Evolutionary conservation across 2,888 invertebrate genomes (phyloP).

Genomic region (Dasysyrphus tricinctus): DNA sequence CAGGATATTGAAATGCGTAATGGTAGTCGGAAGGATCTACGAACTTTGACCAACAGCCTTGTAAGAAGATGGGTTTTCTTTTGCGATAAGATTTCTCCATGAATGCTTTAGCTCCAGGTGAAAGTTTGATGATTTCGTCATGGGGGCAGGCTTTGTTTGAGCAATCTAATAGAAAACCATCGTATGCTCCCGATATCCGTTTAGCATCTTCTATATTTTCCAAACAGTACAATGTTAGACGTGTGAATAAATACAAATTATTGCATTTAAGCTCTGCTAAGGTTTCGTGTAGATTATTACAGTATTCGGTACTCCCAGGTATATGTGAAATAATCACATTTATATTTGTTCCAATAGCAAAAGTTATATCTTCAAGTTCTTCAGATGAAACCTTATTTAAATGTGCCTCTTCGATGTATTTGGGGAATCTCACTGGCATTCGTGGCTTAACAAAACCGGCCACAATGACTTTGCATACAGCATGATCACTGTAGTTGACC

Average conservation of each 20-base stretch:
- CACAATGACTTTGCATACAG: conserved; percentile 78
- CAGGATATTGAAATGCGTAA: conserved; percentile 80
- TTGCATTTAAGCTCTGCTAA: conserved; percentile 77
- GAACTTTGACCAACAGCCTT: conserved; percentile 74
- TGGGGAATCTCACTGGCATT: conserved; percentile 79
- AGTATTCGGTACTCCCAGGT: conserved; percentile 76
- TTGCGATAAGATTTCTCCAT: conserved; percentile 76
- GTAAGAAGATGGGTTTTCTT: conserved; percentile 80
- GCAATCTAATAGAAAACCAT: conserved; percentile 79
- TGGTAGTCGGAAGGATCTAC: conserved; percentile 77
- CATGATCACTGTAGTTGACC: conserved; percentile 37
- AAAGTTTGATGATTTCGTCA: conserved; percentile 74
- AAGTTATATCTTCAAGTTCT: conserved; percentile 81
- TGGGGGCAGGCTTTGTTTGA: background rate
- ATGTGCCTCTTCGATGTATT: conserved; percentile 70
- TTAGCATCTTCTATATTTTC: conserved; percentile 76
- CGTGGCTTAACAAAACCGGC: conserved; percentile 77
- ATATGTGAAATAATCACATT: conserved; percentile 78
- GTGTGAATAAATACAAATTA: conserved; percentile 78
- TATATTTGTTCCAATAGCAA: conserved; percentile 79
- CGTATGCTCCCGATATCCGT: conserved; percentile 78
- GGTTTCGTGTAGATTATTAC: conserved; percentile 75
- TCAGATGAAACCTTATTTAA: conserved; percentile 79
- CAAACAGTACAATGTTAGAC: conserved; percentile 78
- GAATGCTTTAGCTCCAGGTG: conserved; percentile 77